Conservation (phyloP, 2,888 invertebrate genomes). For the Phortica okadai region DNA sequence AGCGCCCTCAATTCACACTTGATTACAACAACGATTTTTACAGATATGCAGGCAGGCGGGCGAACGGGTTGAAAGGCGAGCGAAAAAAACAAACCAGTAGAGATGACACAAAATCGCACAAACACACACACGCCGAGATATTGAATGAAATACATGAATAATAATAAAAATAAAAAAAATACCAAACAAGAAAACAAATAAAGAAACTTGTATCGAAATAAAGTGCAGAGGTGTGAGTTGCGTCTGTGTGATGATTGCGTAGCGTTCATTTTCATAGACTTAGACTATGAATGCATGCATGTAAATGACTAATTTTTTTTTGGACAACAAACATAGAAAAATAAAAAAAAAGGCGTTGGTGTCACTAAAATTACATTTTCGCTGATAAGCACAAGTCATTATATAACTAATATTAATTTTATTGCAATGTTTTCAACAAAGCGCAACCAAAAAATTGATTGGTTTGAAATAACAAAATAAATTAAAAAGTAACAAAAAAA, state of each 20-base stretch:
- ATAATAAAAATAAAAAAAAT: background rate
- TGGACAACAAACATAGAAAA: background rate
- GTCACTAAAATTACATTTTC: constrained; percentile 4
- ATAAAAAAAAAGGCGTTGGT: constrained; percentile 50
- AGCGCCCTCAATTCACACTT: constrained; percentile 75
- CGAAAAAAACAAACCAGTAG: constrained; percentile 54
- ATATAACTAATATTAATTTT: constrained; percentile 19
- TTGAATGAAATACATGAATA: background rate
- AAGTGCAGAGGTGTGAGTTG: constrained; percentile 46
- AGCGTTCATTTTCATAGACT: constrained; percentile 34
- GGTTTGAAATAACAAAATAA: constrained; percentile 42
- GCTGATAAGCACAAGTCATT: constrained; percentile 20
- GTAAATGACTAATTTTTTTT: constrained; percentile 58
- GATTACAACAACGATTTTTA: constrained; percentile 51
- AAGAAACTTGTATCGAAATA: constrained; percentile 14
- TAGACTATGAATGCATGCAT: constrained; percentile 47
- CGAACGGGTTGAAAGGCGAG: background rate
- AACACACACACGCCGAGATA: background rate
- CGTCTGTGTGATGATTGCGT: constrained; percentile 45
- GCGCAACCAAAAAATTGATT: background rate
- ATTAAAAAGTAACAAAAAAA: constrained; percentile 45
- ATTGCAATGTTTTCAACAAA: background rate
- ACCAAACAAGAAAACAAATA: background rate
- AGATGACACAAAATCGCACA: constrained; percentile 64
- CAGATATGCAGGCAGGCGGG: background rate